A percentile compares a stretch with the other conserved stretches of the same genome.
Conservation (phyloP, 2,113 vertebrate species). For the Parus major region DNA sequence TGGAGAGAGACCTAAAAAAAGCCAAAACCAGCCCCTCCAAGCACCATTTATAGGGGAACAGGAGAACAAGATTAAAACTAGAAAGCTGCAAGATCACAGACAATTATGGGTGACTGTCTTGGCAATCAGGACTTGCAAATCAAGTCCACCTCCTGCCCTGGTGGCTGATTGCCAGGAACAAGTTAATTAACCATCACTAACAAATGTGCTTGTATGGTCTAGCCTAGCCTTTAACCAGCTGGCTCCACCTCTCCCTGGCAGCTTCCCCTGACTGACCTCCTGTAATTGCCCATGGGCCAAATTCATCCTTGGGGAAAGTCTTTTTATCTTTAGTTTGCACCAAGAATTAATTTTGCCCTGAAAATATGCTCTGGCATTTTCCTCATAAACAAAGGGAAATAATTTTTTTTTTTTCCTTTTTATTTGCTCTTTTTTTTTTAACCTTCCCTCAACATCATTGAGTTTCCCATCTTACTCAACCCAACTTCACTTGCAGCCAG, state of each 20-base stretch:
- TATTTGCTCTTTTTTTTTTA: background rate
- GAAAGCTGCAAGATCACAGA: background rate
- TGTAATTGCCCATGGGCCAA: background rate
- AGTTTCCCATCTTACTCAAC: background rate
- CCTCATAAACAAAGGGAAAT: background rate
- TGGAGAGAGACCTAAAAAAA: background rate
- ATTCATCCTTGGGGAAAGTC: background rate
- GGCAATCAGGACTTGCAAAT: conserved; percentile 20
- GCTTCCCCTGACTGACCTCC: background rate
- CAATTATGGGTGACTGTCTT: conserved; percentile 9
- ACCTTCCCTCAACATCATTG: background rate
- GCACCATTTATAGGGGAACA: background rate
- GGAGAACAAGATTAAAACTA: background rate
- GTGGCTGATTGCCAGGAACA: conserved; percentile 45
- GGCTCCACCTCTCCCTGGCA: conserved; percentile 25
- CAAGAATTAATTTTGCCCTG: background rate
- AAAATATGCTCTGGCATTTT: background rate
- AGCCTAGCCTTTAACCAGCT: background rate
- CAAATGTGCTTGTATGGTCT: background rate
- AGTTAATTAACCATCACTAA: conserved; percentile 53
- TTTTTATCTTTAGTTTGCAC: background rate
- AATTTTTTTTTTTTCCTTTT: background rate
- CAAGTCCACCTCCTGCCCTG: background rate
- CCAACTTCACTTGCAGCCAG: background rate
- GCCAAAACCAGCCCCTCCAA: background rate